phyloP scores from a whole-genome alignment of 92 coral and sea anemone genomes.

The Porites rus region DNA sequence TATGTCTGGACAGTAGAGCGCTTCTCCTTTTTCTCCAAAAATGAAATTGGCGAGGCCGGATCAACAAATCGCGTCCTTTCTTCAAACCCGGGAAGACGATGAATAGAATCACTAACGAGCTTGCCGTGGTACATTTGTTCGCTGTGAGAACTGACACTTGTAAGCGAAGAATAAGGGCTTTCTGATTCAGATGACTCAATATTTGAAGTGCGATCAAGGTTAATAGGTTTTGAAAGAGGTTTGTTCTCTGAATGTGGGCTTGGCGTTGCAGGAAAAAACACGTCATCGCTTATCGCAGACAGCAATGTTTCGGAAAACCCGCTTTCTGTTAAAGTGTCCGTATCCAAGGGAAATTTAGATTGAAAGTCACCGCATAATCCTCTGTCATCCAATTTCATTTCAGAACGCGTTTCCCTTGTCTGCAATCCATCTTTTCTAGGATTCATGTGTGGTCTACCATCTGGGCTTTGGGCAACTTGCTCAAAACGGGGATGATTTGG shows the following conservation, averaged over 20 bases:
- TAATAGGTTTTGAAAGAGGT: neutral
- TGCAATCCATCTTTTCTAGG: neutral
- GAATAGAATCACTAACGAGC: neutral
- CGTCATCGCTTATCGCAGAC: constrained; percentile 19
- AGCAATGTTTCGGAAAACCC: constrained; percentile 16
- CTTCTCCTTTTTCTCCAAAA: neutral
- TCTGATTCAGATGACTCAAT: constrained; percentile 42
- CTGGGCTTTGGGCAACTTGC: neutral
- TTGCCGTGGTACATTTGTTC: constrained; percentile 1
- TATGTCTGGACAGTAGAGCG: constrained; percentile 4
- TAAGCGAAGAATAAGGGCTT: constrained; percentile 68
- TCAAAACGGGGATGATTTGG: neutral
- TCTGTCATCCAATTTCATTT: neutral
- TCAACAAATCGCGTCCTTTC: neutral
- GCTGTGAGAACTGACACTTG: constrained; percentile 51
- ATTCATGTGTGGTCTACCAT: constrained; percentile 18
- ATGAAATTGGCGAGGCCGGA: neutral
- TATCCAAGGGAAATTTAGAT: constrained; percentile 2
- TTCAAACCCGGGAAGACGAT: neutral
- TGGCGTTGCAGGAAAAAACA: constrained; percentile 25
- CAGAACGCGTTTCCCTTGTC: neutral
- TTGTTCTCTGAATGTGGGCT: neutral
- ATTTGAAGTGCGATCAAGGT: neutral
- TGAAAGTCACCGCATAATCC: constrained; percentile 1
- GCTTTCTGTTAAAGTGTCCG: constrained; percentile 23